Base-by-base conservation (phyloP, 2,113 vertebrate species). In the Actinemys pallida region DNA sequence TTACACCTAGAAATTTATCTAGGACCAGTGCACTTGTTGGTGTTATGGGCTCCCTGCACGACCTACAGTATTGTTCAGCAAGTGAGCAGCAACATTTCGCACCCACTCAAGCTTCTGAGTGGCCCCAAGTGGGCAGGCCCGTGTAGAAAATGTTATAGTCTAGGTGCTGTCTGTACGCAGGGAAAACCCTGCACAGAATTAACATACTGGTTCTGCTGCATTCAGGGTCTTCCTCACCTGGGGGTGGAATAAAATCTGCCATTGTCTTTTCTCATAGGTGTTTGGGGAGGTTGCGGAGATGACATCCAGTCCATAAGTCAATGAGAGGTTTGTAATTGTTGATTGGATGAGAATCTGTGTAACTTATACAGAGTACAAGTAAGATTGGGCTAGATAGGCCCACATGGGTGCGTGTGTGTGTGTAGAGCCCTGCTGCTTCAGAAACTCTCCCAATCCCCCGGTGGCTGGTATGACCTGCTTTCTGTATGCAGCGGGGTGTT, bases 201-300 rank as follows among this genome's bases (percentile, higher is more conserved):
- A 75, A 53, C 42, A 76, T 22, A 42, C 72, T 76, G 72, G 39
- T 25, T 27, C 17, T 50, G 59, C 59, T 39, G 25, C 17, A 16
- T 22, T 91, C 52, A 1, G 3, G 69, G 53, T 45, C 91, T 78
- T 65, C 65, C 39, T 79, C 53, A 2, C 13, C 24, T 29, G 35
- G 49, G 31, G 25, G 14, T 1, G 76, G 17, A 0, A 0, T 0
- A 27, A 52, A 88, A 20, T 54, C 31, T 52, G 1, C 17, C 72
- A 25, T 7, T 24, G 39, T 76, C 24, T 87, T 22, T 69, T 35
- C 59, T 65, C 59, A 65, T 19, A n/a, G 14, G 16, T 69, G 6
- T 17, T n/a, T n/a, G 31, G 35, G 62, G 35, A 35, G 35, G 8
- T n/a, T 29, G 13, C 29, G 29, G 29, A 29, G 31, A 7, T 31